phyloP scores from a whole-genome alignment of 2,888 invertebrate genomes.

The Tricholauxania praeusta region DNA sequence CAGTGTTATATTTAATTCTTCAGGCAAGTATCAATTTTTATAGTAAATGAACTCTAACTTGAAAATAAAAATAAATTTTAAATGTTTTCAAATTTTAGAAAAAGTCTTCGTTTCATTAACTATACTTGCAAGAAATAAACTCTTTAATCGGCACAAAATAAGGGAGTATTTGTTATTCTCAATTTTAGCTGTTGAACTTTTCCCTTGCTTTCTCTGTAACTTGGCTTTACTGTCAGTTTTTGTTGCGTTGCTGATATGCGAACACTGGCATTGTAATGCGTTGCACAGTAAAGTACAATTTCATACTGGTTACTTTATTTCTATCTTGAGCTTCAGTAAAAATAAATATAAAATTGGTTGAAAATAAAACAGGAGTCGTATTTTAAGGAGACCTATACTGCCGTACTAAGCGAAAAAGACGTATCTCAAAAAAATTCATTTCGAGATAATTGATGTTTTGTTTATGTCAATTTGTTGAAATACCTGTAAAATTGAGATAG shows the following conservation, averaged over 20 bases:
- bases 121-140: background rate
- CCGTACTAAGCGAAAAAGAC: too few species aligned
- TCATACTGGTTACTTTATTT: too few species aligned
- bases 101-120: background rate
- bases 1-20: background rate
- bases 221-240: conserved; percentile 7
- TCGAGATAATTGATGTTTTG: too few species aligned
- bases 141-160: background rate
- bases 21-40: background rate
- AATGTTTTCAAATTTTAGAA: background rate
- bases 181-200: background rate
- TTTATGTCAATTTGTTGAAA: too few species aligned
- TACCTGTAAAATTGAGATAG: too few species aligned
- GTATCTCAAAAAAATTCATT: too few species aligned
- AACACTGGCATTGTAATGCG: conserved; percentile 2
- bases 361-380: too few species aligned
- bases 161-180: background rate
- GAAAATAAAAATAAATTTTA: background rate
- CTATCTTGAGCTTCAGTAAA: too few species aligned
- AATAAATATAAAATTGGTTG: too few species aligned
- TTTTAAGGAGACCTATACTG: too few species aligned
- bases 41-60: background rate
- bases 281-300: background rate
- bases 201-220: conserved; percentile 10
- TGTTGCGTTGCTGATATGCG: background rate